These are phyloP conservation scores for Cheilosia urbana DNA, from an alignment of 2,888 invertebrate genomes.

Conservation along the genomic window DNA sequence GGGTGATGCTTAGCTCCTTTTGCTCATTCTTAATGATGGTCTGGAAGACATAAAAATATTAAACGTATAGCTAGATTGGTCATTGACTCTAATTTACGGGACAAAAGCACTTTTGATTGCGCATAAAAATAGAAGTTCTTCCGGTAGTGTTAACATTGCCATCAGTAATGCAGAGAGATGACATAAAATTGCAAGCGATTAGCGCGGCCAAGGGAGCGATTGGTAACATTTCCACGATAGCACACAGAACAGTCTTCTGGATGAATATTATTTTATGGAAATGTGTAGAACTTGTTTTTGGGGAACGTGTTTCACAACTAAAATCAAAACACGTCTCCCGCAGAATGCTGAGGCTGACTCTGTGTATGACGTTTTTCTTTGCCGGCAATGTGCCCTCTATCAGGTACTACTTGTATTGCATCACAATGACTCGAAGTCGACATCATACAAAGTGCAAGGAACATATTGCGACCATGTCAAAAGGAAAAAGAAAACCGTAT, in stretches of 20 bases:
- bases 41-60: constrained; percentile 72
- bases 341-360: constrained; percentile 3
- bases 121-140: constrained; percentile 32
- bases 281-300: constrained; percentile 15
- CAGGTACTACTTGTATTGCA: constrained; percentile 21
- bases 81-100: constrained; percentile 43
- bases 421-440: not conserved
- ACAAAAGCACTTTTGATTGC: constrained; percentile 40
- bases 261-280: not conserved
- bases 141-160: constrained; percentile 21
- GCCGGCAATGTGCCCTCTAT: constrained; percentile 10
- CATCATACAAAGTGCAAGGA: constrained; percentile 6
- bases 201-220: constrained; percentile 38
- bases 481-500: not conserved
- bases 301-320: constrained; percentile 50
- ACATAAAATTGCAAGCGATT: constrained; percentile 61
- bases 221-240: constrained; percentile 32
- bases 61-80: not conserved
- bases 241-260: not conserved
- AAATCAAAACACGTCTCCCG: not conserved
- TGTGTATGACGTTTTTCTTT: constrained; percentile 15
- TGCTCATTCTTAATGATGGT: constrained; percentile 82
- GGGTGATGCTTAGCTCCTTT: constrained; percentile 80
- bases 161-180: constrained; percentile 24
- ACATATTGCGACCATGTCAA: constrained; percentile 2